Base-by-base conservation (phyloP, 2,888 invertebrate species). In the Macrosoma leucophasiata region DNA sequence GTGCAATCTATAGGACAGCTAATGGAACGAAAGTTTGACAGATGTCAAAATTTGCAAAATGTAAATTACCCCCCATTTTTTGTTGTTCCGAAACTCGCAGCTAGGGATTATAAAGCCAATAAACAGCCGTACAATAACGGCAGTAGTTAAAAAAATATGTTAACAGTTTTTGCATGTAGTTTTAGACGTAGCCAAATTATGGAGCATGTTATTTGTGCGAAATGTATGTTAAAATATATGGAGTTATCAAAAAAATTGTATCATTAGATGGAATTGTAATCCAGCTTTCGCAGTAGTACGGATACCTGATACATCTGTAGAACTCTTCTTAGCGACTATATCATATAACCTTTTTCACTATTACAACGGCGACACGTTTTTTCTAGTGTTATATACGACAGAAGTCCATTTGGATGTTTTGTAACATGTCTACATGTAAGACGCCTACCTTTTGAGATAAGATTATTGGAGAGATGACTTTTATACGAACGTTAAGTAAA, bases 401-500 rank as follows among this genome's bases (percentile, higher is more conserved):
- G 48, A 62, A 58, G 43, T 52, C 48, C 59, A 61, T 62, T 61
- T 63, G 56, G 62, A 66, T 59, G 50, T 66, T 61, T 63, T 74
- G 62, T 77, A 67, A 62, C 61, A 66, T 69, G 67, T 78, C 68
- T 73, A 66, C 58, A 52, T 64, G 52, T 68, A 75, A 66, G 70
- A 68, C 72, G 74, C 74, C 75, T 78, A 78, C 68, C 76, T 78
- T 79, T 76, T 79, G 78, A 79, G 78, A 78, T 82, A 84, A 82
- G 76, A 74, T 69, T 79, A 82, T 74, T 76, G 72, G 71, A 84
- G 77, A 81, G 78, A 74, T 68, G 67, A 79, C 82, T 84, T 84
- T 82, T 82, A 84, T 84, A 84, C 82, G 77, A 81, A 73, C 73
- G 82, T 84, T 82, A 77, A 78, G 79, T 74, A 69, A n/a, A 74